These are phyloP conservation scores for Picathartes gymnocephalus DNA, from an alignment of 2,113 vertebrate genomes.

Conservation along the genomic window DNA sequence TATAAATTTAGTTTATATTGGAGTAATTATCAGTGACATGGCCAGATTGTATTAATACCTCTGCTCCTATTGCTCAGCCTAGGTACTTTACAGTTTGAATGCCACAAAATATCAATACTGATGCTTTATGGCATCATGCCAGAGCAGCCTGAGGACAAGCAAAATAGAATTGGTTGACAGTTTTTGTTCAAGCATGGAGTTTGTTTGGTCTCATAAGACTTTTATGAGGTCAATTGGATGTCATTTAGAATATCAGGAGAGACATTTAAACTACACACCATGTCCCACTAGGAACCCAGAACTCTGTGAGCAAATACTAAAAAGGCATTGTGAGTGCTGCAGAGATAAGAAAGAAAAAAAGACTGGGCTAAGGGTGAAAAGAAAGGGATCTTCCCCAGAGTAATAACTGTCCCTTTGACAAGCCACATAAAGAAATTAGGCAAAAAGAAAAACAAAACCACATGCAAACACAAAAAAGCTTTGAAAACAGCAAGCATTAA, in stretches of 20 bases:
- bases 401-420: background rate
- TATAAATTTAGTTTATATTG: slow-evolving; percentile 73
- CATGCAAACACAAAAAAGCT: background rate
- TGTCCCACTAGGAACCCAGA: slow-evolving; percentile 42
- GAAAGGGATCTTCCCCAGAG: slow-evolving; percentile 2
- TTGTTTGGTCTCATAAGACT: slow-evolving; percentile 79
- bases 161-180: slow-evolving; percentile 62
- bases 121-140: slow-evolving; percentile 73
- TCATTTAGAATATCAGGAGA: slow-evolving; percentile 72
- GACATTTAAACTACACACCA: slow-evolving; percentile 57
- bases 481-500: slow-evolving; percentile 10
- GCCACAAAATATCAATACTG: slow-evolving; percentile 77
- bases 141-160: slow-evolving; percentile 68
- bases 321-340: background rate
- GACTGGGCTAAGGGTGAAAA: background rate
- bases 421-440: background rate
- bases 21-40: slow-evolving; percentile 69
- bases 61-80: slow-evolving; percentile 44
- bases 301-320: slow-evolving; percentile 37
- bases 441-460: background rate
- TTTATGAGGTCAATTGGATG: slow-evolving; percentile 74
- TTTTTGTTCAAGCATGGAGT: slow-evolving; percentile 70
- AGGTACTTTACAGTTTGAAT: slow-evolving; percentile 69
- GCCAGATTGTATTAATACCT: slow-evolving; percentile 67
- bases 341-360: background rate